These are phyloP conservation scores for Porites cylindrica DNA, from an alignment of 92 coral and sea anemone genomes.

Conservation along the genomic window DNA sequence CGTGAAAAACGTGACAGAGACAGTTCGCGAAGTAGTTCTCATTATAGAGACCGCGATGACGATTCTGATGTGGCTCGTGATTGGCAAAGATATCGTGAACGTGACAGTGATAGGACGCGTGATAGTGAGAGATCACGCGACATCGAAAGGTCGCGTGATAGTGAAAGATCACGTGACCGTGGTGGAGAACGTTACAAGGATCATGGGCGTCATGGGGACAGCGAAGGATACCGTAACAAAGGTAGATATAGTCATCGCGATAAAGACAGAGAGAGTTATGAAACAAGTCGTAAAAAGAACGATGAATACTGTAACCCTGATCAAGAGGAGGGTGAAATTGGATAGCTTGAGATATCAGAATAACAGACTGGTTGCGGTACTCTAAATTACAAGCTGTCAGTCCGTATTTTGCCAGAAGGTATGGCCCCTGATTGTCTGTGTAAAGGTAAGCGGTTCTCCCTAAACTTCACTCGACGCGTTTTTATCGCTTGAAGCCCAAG, in stretches of 20 bases:
- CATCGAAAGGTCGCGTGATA: slow-evolving; percentile 33
- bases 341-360: not conserved
- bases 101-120: slow-evolving; percentile 36
- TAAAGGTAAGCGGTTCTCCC: too few species aligned
- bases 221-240: slow-evolving; percentile 37
- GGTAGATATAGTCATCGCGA: slow-evolving; percentile 51
- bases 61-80: slow-evolving; percentile 11
- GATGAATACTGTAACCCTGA: slow-evolving; percentile 15
- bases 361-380: too few species aligned
- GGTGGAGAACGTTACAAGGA: slow-evolving; percentile 50
- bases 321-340: slow-evolving; percentile 24
- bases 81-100: slow-evolving; percentile 39
- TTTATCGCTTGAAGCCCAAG: too few species aligned
- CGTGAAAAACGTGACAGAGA: slow-evolving; percentile 63
- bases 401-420: not conserved
- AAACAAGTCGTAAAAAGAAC: slow-evolving; percentile 21
- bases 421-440: too few species aligned
- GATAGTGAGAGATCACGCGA: slow-evolving; percentile 33
- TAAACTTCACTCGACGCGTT: too few species aligned
- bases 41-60: slow-evolving; percentile 45
- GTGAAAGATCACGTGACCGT: slow-evolving; percentile 58
- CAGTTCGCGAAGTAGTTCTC: slow-evolving; percentile 27
- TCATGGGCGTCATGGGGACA: slow-evolving; percentile 35
- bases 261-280: slow-evolving; percentile 28
- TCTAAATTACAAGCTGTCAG: not conserved